A percentile compares a stretch with the other conserved stretches of the same genome.
These are phyloP conservation scores for Hemichromis elongatus DNA, from an alignment of 2,113 vertebrate genomes.

Conservation along the genomic window DNA sequence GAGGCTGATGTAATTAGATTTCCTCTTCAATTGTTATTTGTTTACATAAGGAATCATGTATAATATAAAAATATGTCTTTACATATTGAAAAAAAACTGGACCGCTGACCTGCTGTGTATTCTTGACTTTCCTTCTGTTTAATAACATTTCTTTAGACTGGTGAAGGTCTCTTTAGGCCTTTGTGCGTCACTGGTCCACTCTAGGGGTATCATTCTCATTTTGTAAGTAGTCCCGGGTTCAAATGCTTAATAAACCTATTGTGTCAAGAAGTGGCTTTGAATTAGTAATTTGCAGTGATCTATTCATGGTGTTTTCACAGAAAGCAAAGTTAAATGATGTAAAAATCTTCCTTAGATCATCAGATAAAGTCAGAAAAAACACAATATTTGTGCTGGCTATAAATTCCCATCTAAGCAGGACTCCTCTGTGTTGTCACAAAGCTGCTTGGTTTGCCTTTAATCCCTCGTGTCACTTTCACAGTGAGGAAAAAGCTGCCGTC, in stretches of 20 bases:
- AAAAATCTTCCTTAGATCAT: accelerated
- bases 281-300: background rate
- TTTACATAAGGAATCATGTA: background rate
- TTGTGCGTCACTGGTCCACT: background rate
- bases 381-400: accelerated
- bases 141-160: accelerated
- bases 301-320: accelerated
- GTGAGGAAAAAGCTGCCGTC: background rate
- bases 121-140: background rate
- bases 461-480: accelerated
- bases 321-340: background rate
- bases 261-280: background rate
- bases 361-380: background rate
- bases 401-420: accelerated
- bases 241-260: background rate
- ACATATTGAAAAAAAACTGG: background rate
- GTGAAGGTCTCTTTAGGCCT: background rate
- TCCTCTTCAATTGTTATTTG: background rate
- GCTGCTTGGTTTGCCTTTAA: background rate
- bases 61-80: background rate
- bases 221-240: background rate
- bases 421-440: accelerated
- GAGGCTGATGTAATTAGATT: background rate
- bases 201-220: accelerated
- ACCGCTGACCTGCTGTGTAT: accelerated